These are phyloP conservation scores for Caenorhabditis sp. DNA, from an alignment of 2,888 invertebrate genomes.

Conservation along the genomic window DNA sequence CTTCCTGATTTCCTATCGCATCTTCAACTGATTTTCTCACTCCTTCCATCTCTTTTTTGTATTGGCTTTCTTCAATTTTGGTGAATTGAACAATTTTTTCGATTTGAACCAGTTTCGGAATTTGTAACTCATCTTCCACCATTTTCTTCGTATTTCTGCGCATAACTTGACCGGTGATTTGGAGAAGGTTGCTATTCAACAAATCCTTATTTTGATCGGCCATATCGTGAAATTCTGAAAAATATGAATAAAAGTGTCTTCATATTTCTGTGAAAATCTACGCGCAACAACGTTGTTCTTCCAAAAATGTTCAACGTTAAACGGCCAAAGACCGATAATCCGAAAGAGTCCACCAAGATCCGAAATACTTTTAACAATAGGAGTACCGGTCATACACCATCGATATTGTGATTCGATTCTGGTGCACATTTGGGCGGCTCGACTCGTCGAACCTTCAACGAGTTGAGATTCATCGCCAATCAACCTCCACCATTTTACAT, in stretches of 20 bases:
- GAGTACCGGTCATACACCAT: constrained; percentile 82
- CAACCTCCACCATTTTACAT: constrained; percentile 82
- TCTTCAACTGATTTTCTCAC: background rate
- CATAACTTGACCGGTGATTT: background rate
- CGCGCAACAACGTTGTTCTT: too few relatives aligned
- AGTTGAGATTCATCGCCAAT: constrained; percentile 81
- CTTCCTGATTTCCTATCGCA: background rate
- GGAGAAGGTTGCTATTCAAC: too few relatives aligned
- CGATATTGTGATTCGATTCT: constrained; percentile 77
- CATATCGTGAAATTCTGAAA: too few relatives aligned
- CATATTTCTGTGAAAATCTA: too few relatives aligned
- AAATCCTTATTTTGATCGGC: too few relatives aligned
- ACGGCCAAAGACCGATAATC: too few relatives aligned
- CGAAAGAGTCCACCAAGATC: too few relatives aligned
- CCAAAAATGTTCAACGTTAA: too few relatives aligned
- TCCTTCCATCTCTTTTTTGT: background rate
- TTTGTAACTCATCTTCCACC: background rate
- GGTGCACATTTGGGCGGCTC: constrained; percentile 78
- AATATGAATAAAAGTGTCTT: too few relatives aligned
- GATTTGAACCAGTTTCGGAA: background rate
- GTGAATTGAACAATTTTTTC: background rate
- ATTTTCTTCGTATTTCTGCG: background rate
- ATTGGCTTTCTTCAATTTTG: background rate
- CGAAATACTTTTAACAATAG: constrained; percentile 76
- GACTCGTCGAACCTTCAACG: constrained; percentile 77